Conservation (phyloP, 2,888 invertebrate species). For the Rhamphomyia laevipes region DNA sequence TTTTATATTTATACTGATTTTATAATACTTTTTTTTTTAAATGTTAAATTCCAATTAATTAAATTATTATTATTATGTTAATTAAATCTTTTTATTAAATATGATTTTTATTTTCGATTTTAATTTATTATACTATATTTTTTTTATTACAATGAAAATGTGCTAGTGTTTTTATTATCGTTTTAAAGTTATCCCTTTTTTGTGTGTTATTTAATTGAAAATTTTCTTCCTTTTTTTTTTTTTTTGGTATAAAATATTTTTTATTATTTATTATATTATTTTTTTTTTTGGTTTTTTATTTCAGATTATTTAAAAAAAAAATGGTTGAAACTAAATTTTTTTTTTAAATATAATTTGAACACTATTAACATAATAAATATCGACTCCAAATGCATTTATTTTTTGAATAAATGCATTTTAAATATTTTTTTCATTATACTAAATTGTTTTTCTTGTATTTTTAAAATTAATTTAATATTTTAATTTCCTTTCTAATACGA, state of each 20-base stretch:
- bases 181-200: neutral
- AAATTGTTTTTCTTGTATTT: neutral
- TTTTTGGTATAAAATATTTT: neutral
- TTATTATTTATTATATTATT: too few relatives aligned
- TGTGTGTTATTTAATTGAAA: neutral
- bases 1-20: neutral
- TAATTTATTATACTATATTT: neutral
- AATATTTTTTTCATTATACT: neutral
- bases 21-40: neutral
- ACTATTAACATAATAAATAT: conserved; percentile 3
- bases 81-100: neutral
- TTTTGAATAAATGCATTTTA: conserved; percentile 1
- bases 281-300: too few relatives aligned
- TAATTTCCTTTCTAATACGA: neutral
- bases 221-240: too few relatives aligned
- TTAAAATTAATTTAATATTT: neutral
- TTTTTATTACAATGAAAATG: neutral
- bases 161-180: neutral
- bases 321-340: neutral
- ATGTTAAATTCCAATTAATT: neutral
- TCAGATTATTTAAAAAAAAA: neutral
- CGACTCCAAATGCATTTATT: neutral
- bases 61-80: too few relatives aligned
- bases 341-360: neutral
- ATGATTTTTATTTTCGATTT: neutral